Percentiles rank a stretch among this genome's conserved stretches.
Evolutionary conservation across 2,888 invertebrate genomes (phyloP).

Genomic region (Drosophila pseudotakahashii): DNA sequence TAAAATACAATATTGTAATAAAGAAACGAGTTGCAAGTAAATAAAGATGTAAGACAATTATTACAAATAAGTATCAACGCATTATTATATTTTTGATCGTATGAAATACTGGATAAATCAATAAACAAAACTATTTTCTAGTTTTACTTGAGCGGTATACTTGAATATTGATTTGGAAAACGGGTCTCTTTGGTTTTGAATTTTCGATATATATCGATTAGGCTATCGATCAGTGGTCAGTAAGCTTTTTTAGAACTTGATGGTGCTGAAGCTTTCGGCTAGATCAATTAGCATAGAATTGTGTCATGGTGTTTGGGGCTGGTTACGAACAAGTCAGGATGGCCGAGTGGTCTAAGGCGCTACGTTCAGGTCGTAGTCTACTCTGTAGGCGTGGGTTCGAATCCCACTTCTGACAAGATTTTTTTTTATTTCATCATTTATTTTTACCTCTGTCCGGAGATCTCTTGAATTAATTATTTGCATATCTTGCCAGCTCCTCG

Average conservation of each 20-base stretch:
- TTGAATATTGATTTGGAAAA: neutral
- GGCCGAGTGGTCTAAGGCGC: slow-evolving; percentile 73
- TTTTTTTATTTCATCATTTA: neutral
- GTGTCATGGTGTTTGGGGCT: neutral
- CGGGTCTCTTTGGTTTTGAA: neutral
- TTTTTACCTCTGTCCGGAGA: neutral
- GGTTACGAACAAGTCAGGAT: slow-evolving; percentile 33
- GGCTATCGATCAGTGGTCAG: slow-evolving; percentile 9
- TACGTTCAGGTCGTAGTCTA: slow-evolving; percentile 74
- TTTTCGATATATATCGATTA: neutral
- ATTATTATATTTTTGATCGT: slow-evolving; percentile 71
- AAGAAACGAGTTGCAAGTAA: slow-evolving; percentile 51
- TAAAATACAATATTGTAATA: slow-evolving; percentile 54
- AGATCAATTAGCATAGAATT: slow-evolving; percentile 2
- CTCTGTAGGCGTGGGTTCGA: slow-evolving; percentile 73
- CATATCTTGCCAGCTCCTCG: neutral
- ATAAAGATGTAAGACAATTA: slow-evolving; percentile 48
- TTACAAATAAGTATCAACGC: slow-evolving; percentile 48
- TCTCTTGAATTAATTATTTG: slow-evolving; percentile 13
- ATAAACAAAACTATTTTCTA: slow-evolving; percentile 65
- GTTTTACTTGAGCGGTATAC: slow-evolving; percentile 9
- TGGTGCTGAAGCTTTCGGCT: slow-evolving; percentile 4
- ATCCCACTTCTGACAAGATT: slow-evolving; percentile 67
- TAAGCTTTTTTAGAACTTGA: too few species aligned
- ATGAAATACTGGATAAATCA: slow-evolving; percentile 64